phyloP scores from a whole-genome alignment of 1,140 invertebrate species.

The Aphaenogaster floridana region DNA sequence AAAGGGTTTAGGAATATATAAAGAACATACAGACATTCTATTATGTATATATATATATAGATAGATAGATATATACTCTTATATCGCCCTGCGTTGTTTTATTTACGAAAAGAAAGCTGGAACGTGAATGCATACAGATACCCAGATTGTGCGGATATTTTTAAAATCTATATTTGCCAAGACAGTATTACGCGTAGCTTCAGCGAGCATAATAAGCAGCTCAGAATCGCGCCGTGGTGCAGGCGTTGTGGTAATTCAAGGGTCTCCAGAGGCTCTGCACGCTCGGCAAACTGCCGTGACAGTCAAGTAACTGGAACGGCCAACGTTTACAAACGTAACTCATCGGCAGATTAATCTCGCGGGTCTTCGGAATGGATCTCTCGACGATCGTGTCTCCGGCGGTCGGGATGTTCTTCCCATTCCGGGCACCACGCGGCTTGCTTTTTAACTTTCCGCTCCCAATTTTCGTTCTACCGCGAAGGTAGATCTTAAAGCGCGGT shows the following conservation, averaged over 20 bases:
- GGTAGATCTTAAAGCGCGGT: conserved; percentile 39
- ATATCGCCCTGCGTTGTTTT: neutral
- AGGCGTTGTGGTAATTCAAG: conserved; percentile 61
- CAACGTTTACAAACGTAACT: conserved; percentile 75
- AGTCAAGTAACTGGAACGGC: conserved; percentile 83
- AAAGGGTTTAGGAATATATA: too few species aligned
- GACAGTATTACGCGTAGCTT: conserved; percentile 49
- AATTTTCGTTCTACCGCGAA: conserved; percentile 41
- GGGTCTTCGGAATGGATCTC: conserved; percentile 59
- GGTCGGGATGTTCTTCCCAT: conserved; percentile 42
- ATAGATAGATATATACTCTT: neutral
- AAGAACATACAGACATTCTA: too few species aligned
- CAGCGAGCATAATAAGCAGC: conserved; percentile 58
- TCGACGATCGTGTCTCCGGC: conserved; percentile 55
- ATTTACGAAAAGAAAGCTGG: neutral
- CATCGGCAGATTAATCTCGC: conserved; percentile 63
- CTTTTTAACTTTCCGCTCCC: conserved; percentile 51
- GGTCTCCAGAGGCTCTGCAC: conserved; percentile 55
- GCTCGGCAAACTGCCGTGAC: conserved; percentile 72
- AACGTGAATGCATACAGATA: neutral
- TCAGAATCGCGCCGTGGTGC: conserved; percentile 44
- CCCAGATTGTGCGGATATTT: neutral
- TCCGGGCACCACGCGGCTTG: conserved; percentile 4
- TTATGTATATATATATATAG: too few species aligned
- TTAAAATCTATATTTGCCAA: conserved; percentile 12